Conservation (phyloP, 2,113 vertebrate species). For the Ophiodon elongatus region DNA sequence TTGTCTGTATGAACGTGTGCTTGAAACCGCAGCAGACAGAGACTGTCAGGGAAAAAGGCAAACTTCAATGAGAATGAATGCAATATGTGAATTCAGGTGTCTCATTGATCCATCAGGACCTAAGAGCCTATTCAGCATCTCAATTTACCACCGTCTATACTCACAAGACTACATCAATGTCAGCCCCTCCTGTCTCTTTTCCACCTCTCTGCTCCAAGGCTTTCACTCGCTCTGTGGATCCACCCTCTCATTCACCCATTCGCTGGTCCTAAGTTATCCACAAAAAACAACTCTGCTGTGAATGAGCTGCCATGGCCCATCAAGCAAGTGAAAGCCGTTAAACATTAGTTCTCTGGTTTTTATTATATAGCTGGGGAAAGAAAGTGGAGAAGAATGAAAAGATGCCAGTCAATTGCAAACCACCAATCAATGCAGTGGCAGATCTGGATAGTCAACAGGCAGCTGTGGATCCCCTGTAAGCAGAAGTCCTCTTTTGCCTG, state of each 20-base stretch:
- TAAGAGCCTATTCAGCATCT: conserved; percentile 67
- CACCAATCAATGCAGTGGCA: conserved; percentile 51
- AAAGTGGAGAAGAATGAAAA: background rate
- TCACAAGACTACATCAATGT: conserved; percentile 60
- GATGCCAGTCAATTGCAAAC: conserved; percentile 28
- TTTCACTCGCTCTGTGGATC: conserved; percentile 9
- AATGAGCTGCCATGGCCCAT: conserved; percentile 16
- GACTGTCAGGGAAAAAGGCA: conserved; percentile 46
- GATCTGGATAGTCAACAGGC: conserved; percentile 55
- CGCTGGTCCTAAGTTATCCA: conserved; percentile 7
- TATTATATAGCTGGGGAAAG: conserved; percentile 19
- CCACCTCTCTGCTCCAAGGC: conserved; percentile 12
- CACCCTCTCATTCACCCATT: conserved; percentile 19
- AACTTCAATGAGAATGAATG: conserved; percentile 65
- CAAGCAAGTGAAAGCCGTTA: conserved; percentile 12
- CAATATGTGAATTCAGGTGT: conserved; percentile 63
- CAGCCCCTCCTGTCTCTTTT: conserved; percentile 18
- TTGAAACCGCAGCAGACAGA: conserved; percentile 47
- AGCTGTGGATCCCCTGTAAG: conserved; percentile 1
- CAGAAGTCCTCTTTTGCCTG: background rate
- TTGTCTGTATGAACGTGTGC: conserved; percentile 26
- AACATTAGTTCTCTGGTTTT: conserved; percentile 24
- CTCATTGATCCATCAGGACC: conserved; percentile 72
- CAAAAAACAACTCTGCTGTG: conserved; percentile 26
- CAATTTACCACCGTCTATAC: conserved; percentile 65